Percentiles rank a stretch among this genome's conserved stretches.
These are phyloP conservation scores for Gerris buenoi DNA, from an alignment of 1,140 invertebrate genomes.

Conservation along the genomic window DNA sequence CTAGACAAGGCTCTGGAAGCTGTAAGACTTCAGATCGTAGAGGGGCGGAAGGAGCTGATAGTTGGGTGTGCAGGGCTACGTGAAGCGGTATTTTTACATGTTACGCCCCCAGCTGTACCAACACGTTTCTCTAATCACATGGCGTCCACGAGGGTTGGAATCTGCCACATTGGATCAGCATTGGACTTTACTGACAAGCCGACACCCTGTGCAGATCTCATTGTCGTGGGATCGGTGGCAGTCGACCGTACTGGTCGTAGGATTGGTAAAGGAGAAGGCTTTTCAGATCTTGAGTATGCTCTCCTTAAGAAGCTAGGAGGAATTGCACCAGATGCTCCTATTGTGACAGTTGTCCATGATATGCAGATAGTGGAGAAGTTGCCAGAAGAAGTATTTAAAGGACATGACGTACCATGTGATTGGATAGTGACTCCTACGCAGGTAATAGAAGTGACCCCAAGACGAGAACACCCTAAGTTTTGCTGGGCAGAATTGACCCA, in stretches of 20 bases:
- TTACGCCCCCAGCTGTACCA: conserved; percentile 16
- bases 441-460: conserved; percentile 39
- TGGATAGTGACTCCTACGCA: conserved; percentile 68
- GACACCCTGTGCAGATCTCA: conserved; percentile 43
- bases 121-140: conserved; percentile 11
- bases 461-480: conserved; percentile 46
- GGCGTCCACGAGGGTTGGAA: conserved; percentile 13
- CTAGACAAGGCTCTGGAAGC: conserved; percentile 48
- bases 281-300: conserved; percentile 66
- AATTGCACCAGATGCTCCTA: conserved; percentile 49
- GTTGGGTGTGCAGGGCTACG: conserved; percentile 50
- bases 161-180: conserved; percentile 10
- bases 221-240: conserved; percentile 66
- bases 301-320: conserved; percentile 59
- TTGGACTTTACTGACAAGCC: conserved; percentile 5
- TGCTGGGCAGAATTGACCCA: conserved; percentile 63
- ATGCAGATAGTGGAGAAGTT: conserved; percentile 59
- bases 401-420: conserved; percentile 66
- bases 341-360: conserved; percentile 69
- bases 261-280: conserved; percentile 74
- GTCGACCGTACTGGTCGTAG: conserved; percentile 60
- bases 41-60: conserved; percentile 54
- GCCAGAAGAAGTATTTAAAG: conserved; percentile 51
- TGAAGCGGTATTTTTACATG: conserved; percentile 19
- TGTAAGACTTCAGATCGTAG: conserved; percentile 45